Base-by-base conservation (phyloP, 2,888 invertebrate genomes). In the Drosophila mercatorum region DNA sequence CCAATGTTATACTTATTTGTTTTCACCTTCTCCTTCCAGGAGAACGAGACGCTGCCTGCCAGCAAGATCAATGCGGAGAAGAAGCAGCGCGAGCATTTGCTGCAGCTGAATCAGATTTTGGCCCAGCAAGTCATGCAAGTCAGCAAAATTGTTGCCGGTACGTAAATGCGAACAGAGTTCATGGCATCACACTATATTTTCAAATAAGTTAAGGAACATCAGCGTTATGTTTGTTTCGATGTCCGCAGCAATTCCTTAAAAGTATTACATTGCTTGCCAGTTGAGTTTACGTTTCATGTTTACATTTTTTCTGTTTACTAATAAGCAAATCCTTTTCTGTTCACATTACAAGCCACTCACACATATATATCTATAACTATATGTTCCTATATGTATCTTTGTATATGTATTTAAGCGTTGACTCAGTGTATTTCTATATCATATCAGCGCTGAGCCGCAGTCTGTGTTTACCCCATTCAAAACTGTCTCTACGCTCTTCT, bases 101-200 rank as follows among this genome's bases (percentile, higher is more conserved):
- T 98, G 73, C 97, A 97, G 92, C 94, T 98, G 89, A 97, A 97
- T 94, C 98, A 98, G 93, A 96, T 97, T 87, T 94, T 98, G 86
- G 98, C 98, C 72, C 96, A 97, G 92, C 97, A 97, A 94, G 98
- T 98, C 87, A 98, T 97, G 94, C 97, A 97, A 93, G 97, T 97
- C 95, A 98, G 97, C 94, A 97, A 97, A 94, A 96, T 97, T 92
- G 97, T 98, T 88, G 98, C 98, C 93, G 98, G 98, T 98, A 95
- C 94, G 95, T 93, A 49, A 46, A 72, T 6, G 4, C 14, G 10
- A 7, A 34, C 7, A 8, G 46, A 43, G 65, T 10, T 6, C n/a
- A 57, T 1, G 22, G 22, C 6, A 55, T 26, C 17, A 17, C 8
- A 17, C 5, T 22, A 22, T 2, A 28, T 40, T 26, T 28, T 34